phyloP scores from a whole-genome alignment of 2,113 vertebrate genomes.

The Cathartes aura region DNA sequence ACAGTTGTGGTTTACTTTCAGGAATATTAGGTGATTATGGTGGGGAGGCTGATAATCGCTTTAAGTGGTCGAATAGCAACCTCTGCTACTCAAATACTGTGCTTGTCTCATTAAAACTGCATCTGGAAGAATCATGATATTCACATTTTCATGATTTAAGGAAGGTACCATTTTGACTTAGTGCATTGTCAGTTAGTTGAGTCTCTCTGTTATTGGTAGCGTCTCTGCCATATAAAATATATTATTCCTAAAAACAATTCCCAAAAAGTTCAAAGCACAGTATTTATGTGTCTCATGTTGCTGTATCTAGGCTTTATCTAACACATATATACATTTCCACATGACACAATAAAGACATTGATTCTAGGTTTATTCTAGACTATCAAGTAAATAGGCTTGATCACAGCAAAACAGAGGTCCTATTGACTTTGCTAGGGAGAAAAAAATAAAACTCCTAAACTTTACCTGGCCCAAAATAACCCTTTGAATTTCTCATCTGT shows the following conservation, averaged over 20 bases:
- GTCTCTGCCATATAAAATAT: not conserved
- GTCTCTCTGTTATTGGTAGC: not conserved
- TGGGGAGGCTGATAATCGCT: not conserved
- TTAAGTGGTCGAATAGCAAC: not conserved
- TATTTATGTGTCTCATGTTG: not conserved
- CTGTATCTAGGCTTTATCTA: constrained; percentile 8
- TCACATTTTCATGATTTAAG: not conserved
- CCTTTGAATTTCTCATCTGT: not conserved
- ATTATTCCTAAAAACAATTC: not conserved
- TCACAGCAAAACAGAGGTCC: not conserved
- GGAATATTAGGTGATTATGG: not conserved
- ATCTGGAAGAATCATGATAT: not conserved
- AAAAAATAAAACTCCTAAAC: not conserved
- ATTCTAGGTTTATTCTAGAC: constrained; percentile 36
- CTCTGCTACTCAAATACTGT: not conserved
- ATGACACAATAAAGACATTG: constrained; percentile 18
- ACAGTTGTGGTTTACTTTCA: not conserved
- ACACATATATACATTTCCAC: not conserved
- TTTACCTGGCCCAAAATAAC: not conserved
- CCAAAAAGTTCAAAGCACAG: not conserved
- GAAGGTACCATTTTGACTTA: not conserved
- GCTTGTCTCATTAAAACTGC: not conserved
- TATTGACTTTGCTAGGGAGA: not conserved
- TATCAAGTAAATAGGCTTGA: constrained; percentile 11
- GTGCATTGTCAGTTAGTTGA: not conserved